Conservation (phyloP, 2,113 vertebrate species). For the Nycticryphes semicollaris region DNA sequence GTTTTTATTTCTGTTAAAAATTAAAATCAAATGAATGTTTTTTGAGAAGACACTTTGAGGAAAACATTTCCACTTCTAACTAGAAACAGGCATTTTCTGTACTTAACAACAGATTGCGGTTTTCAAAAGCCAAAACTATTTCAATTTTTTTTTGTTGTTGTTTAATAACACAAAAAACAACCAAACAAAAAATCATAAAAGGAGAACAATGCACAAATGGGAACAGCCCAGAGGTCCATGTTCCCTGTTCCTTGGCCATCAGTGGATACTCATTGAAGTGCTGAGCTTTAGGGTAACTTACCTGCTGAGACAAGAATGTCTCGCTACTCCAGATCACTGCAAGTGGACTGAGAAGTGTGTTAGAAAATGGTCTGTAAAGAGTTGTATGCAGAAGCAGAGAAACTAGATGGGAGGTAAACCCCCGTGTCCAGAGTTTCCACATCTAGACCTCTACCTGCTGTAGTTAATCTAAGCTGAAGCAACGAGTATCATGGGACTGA, state of each 20-base stretch:
- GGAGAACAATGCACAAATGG: background rate
- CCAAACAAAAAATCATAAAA: background rate
- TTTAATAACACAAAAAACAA: background rate
- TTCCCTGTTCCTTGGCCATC: fast-evolving
- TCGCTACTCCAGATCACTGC: background rate
- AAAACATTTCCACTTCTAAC: conserved; percentile 17
- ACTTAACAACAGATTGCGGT: fast-evolving
- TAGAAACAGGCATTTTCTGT: background rate
- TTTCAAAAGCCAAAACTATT: background rate
- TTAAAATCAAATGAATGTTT: background rate
- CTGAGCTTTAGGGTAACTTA: background rate
- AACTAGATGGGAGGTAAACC: background rate
- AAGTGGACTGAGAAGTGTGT: background rate
- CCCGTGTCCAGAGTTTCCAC: background rate
- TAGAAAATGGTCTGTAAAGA: background rate
- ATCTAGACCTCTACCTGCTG: background rate
- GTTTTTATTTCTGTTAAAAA: background rate
- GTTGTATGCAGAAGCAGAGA: background rate
- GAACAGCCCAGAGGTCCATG: background rate
- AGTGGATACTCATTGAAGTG: background rate
- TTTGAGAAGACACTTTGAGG: background rate
- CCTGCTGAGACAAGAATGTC: background rate
- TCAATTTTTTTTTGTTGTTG: background rate
- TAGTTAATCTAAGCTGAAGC: background rate
- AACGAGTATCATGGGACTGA: background rate